Percentiles rank a stretch among this genome's conserved stretches.
Conservation (phyloP, 2,113 vertebrate species). For the Numida meleagris region DNA sequence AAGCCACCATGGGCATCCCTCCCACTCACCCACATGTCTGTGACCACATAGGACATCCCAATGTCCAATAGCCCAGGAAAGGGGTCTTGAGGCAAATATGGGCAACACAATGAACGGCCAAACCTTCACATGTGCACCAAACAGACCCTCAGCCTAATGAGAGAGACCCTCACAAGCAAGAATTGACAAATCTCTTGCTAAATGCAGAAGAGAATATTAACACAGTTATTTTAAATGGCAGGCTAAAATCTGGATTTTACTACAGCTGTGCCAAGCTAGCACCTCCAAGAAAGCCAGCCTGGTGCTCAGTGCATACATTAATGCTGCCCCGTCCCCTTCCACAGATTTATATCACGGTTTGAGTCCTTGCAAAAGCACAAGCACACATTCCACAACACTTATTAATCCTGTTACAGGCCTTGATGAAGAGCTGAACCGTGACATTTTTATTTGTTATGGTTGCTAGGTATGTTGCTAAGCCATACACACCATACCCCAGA, state of each 20-base stretch:
- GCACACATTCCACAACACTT: background rate
- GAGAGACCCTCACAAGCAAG: background rate
- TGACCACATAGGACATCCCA: background rate
- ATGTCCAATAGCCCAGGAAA: background rate
- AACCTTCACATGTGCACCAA: background rate
- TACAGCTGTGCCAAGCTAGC: background rate
- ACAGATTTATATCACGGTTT: background rate
- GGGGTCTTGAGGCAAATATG: too few relatives aligned
- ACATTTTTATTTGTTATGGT: conserved; percentile 43
- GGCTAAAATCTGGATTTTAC: background rate
- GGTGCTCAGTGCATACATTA: background rate
- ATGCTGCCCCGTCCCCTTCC: background rate
- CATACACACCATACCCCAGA: background rate
- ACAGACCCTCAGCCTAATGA: background rate
- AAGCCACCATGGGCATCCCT: background rate
- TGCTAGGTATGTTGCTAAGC: conserved; percentile 38
- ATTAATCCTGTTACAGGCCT: background rate
- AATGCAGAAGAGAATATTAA: background rate
- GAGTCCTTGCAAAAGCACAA: background rate
- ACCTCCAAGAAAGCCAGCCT: background rate
- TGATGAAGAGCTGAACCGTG: background rate
- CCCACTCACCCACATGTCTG: background rate
- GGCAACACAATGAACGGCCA: background rate
- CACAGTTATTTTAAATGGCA: background rate
- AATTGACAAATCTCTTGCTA: background rate